phyloP scores from a whole-genome alignment of 1,140 invertebrate genomes.

The Bombus picipes region DNA sequence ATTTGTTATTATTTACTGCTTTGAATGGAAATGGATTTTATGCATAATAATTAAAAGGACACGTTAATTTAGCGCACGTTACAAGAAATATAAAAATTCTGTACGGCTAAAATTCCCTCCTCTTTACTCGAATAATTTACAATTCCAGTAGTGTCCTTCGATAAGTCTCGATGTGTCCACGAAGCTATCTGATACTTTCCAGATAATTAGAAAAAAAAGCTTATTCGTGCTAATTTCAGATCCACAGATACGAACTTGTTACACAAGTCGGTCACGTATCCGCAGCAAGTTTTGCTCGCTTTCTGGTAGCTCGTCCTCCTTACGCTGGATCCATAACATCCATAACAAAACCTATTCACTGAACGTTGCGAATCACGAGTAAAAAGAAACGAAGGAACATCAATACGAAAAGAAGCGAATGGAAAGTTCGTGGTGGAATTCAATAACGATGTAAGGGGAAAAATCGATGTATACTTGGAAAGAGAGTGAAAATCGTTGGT shows the following conservation, averaged over 20 bases:
- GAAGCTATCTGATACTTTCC: not conserved
- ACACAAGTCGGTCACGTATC: not conserved
- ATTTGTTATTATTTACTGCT: too few relatives aligned
- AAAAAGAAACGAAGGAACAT: not conserved
- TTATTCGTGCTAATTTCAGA: not conserved
- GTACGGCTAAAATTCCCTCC: too few relatives aligned
- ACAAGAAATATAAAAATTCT: too few relatives aligned
- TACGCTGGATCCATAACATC: constrained; percentile 6
- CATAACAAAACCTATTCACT: constrained; percentile 30
- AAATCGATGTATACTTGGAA: not conserved
- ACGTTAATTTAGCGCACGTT: too few relatives aligned
- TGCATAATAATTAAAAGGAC: too few relatives aligned
- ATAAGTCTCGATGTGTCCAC: too few relatives aligned
- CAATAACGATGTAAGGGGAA: not conserved
- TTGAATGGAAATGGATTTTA: too few relatives aligned
- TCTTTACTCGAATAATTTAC: too few relatives aligned
- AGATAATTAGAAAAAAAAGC: not conserved
- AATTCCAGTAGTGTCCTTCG: not conserved
- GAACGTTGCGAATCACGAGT: not conserved
- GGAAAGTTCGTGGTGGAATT: not conserved
- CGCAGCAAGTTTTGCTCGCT: not conserved
- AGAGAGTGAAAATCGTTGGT: constrained; percentile 24
- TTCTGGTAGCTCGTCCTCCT: not conserved
- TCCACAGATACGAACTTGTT: not conserved
- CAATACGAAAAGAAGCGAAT: too few relatives aligned